Percentiles rank a stretch among this genome's conserved stretches.
phyloP scores from a whole-genome alignment of 30 jellyfish, hydroid and myxozoan species.

The Chironex yamaguchii region DNA sequence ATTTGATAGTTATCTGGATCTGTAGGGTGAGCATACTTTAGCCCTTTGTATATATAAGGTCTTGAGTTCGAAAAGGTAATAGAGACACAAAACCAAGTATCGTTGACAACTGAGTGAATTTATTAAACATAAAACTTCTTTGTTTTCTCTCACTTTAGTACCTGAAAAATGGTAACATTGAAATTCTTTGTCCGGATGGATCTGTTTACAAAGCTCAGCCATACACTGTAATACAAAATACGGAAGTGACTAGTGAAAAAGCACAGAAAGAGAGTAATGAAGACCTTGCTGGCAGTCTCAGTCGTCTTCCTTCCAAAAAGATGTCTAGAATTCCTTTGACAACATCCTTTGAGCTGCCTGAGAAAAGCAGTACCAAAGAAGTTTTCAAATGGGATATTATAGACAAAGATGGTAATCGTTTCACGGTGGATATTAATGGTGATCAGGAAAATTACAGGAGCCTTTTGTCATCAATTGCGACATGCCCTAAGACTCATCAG shows the following conservation, averaged over 20 bases:
- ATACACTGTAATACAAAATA: background rate
- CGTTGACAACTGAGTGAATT: too few species aligned
- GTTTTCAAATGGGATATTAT: background rate
- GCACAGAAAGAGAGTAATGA: background rate
- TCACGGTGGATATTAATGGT: background rate
- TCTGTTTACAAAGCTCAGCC: conserved; percentile 16
- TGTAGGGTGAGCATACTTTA: too few species aligned
- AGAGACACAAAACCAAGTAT: too few species aligned
- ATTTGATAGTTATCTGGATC: too few species aligned
- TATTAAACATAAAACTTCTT: too few species aligned
- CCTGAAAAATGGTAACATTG: too few species aligned
- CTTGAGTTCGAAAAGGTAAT: too few species aligned
- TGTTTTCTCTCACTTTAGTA: too few species aligned
- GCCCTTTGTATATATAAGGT: too few species aligned
- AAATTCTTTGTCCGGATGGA: conserved; percentile 65
- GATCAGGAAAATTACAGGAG: background rate
- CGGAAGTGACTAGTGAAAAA: background rate
- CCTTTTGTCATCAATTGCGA: conserved; percentile 1
- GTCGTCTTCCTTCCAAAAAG: background rate
- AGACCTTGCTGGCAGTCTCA: background rate
- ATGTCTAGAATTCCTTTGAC: background rate
- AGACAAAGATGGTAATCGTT: background rate
- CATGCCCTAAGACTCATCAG: conserved; percentile 59
- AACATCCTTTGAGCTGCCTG: too few species aligned
- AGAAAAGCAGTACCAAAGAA: background rate